Evolutionary conservation across 2,797 vertebrate genomes (phyloP).

Genomic region (Decapterus maruadsi): DNA sequence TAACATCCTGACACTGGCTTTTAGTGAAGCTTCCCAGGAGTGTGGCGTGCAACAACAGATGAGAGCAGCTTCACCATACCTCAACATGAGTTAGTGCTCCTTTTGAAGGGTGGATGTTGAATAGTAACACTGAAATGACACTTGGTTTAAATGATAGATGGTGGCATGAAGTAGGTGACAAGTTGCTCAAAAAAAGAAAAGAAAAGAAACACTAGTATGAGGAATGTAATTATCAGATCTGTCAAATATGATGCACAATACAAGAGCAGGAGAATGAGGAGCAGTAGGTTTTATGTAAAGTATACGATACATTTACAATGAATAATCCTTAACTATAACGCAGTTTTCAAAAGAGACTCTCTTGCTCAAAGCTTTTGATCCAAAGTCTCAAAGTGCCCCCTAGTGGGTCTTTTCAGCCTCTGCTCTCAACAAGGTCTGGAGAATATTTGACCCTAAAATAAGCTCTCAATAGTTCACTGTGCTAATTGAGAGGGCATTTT

Average conservation of each 20-base stretch:
- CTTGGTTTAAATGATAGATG: slow-evolving; percentile 16
- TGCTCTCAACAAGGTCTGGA: slow-evolving; percentile 24
- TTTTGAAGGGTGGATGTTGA: slow-evolving; percentile 26
- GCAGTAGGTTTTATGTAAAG: neutral
- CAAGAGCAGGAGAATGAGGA: neutral
- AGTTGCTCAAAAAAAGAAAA: neutral
- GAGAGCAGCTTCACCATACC: slow-evolving; percentile 31
- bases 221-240: neutral
- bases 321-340: slow-evolving; percentile 31
- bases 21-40: slow-evolving; percentile 69
- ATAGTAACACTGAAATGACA: slow-evolving; percentile 1
- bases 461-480: slow-evolving; percentile 64
- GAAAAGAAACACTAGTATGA: neutral
- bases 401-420: slow-evolving; percentile 68
- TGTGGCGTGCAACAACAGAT: slow-evolving; percentile 49
- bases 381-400: slow-evolving; percentile 85
- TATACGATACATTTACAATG: slow-evolving; percentile 3
- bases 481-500: slow-evolving; percentile 74
- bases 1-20: slow-evolving; percentile 68
- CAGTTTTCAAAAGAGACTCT: slow-evolving; percentile 10
- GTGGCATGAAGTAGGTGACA: neutral
- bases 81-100: slow-evolving; percentile 36
- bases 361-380: slow-evolving; percentile 28
- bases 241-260: neutral
- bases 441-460: slow-evolving; percentile 60